Conservation (phyloP, 64 coral and sea anemone species). For the Acropora yongei region DNA sequence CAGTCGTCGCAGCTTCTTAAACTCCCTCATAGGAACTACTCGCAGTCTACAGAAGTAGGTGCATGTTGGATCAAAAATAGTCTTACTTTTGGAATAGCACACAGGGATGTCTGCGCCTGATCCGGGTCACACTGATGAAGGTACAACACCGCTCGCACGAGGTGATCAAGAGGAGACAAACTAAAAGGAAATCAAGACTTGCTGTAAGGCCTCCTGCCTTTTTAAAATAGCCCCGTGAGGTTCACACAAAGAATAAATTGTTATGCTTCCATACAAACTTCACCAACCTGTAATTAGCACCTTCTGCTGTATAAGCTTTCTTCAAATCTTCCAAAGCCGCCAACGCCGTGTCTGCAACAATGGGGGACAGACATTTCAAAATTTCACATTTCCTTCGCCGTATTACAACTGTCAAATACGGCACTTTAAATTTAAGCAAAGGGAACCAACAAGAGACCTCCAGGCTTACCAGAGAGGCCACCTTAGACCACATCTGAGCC, state of each 20-base stretch:
- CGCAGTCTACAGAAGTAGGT: not conserved
- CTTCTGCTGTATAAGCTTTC: conserved; percentile 40
- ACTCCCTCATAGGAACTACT: too few relatives aligned
- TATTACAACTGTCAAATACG: too few relatives aligned
- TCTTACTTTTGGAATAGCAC: conserved; percentile 69
- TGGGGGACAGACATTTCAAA: not conserved
- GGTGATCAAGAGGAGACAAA: conserved; percentile 74
- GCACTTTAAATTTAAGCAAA: too few relatives aligned
- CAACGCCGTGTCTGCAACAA: conserved; percentile 68
- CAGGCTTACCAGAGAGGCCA: too few relatives aligned
- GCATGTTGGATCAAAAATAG: not conserved
- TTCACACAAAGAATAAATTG: not conserved
- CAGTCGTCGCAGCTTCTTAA: too few relatives aligned
- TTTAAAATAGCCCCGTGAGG: too few relatives aligned
- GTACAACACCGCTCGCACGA: conserved; percentile 77
- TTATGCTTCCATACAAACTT: not conserved
- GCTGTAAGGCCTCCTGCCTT: not conserved
- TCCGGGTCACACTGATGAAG: conserved; percentile 87
- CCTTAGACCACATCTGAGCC: too few relatives aligned
- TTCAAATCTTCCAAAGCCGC: conserved; percentile 80
- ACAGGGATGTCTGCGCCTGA: conserved; percentile 62
- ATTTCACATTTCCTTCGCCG: too few relatives aligned
- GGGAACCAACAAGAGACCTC: too few relatives aligned
- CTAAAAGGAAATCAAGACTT: conserved; percentile 21
- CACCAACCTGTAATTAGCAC: conserved; percentile 21